Conservation (phyloP, 2,797 vertebrate genomes). For the Leuciscus waleckii region DNA sequence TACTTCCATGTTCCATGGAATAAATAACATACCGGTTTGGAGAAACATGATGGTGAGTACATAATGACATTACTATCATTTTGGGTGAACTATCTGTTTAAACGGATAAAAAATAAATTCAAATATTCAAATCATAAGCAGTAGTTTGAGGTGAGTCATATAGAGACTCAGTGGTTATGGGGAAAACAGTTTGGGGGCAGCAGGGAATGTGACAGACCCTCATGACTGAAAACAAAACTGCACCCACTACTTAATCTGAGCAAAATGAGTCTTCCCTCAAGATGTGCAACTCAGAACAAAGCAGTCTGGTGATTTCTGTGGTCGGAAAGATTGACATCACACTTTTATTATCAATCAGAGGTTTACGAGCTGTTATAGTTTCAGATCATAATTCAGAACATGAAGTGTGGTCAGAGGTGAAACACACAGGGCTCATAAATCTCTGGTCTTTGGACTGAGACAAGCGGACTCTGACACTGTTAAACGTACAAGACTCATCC, state of each 20-base stretch:
- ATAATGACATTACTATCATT: neutral
- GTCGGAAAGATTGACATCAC: slow-evolving; percentile 40
- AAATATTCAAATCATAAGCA: neutral
- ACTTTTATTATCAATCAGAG: slow-evolving; percentile 23
- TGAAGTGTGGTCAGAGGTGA: slow-evolving; percentile 12
- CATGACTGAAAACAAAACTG: slow-evolving; percentile 45
- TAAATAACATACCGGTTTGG: neutral
- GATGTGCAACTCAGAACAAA: slow-evolving; percentile 40
- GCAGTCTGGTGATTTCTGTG: slow-evolving; percentile 9
- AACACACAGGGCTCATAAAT: neutral
- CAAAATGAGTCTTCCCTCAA: slow-evolving; percentile 45
- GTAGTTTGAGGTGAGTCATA: neutral
- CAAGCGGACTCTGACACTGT: neutral
- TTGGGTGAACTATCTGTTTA: neutral
- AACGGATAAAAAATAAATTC: neutral
- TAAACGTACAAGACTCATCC: neutral
- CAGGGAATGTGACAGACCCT: slow-evolving; percentile 15
- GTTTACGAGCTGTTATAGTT: slow-evolving; percentile 37
- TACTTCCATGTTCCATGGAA: neutral
- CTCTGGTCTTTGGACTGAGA: neutral
- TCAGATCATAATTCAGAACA: slow-evolving; percentile 34
- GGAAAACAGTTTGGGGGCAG: neutral
- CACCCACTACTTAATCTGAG: slow-evolving; percentile 1
- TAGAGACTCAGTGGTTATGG: neutral
- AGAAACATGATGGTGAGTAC: neutral